phyloP scores from a whole-genome alignment of 2,113 vertebrate species.

The Hyperoodon ampullatus region DNA sequence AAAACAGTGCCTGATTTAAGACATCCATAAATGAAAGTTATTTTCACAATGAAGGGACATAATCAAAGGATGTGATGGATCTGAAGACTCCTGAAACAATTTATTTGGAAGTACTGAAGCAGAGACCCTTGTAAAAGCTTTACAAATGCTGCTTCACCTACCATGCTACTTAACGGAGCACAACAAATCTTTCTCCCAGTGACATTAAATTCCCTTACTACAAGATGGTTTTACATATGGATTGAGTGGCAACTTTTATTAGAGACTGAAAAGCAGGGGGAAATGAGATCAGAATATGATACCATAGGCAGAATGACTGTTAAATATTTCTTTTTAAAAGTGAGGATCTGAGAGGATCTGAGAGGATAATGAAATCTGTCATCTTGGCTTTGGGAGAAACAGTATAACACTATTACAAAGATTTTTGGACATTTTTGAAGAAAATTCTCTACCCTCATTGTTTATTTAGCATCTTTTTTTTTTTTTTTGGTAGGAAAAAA shows the following conservation, averaged over 20 bases:
- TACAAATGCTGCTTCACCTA: conserved; percentile 44
- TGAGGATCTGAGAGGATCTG: not conserved
- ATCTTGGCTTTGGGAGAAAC: not conserved
- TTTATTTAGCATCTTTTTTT: not conserved
- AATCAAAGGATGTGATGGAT: conserved; percentile 34
- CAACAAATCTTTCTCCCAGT: conserved; percentile 38
- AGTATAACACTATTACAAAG: not conserved
- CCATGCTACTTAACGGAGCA: conserved; percentile 30
- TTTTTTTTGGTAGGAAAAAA: not conserved
- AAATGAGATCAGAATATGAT: not conserved
- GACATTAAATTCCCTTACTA: not conserved
- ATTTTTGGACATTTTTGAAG: not conserved
- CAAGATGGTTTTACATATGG: not conserved
- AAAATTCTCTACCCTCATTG: not conserved
- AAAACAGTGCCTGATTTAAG: not conserved
- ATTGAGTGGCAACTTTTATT: not conserved
- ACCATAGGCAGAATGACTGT: not conserved
- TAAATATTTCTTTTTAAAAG: conserved; percentile 37
- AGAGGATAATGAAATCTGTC: conserved; percentile 18
- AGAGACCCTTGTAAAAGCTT: not conserved
- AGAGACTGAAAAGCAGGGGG: not conserved
- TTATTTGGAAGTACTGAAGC: conserved; percentile 58
- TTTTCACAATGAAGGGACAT: conserved; percentile 43
- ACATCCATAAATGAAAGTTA: not conserved
- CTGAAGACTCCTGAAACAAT: conserved; percentile 45